Conservation (phyloP, 2,888 invertebrate species). For the Celastrina argiolus region DNA sequence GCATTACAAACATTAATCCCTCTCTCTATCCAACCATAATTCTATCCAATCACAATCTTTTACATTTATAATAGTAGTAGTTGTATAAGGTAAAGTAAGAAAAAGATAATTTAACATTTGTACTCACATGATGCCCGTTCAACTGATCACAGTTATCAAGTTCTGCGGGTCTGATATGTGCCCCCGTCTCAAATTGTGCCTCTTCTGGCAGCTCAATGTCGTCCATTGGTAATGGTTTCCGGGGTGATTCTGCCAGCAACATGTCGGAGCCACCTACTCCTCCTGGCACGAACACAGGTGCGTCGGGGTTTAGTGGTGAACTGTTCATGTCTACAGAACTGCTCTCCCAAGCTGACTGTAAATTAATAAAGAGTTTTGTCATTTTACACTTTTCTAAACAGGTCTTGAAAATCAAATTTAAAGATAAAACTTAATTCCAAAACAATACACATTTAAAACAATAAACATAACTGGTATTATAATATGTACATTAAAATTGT, state of each 20-base stretch:
- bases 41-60: too few species aligned
- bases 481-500: too few species aligned
- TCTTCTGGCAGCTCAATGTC: conserved; percentile 80
- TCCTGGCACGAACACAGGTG: conserved; percentile 89
- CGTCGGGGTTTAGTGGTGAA: conserved; percentile 89
- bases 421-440: neutral
- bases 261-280: conserved; percentile 68
- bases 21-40: too few species aligned
- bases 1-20: too few species aligned
- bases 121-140: conserved; percentile 76
- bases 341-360: conserved; percentile 71
- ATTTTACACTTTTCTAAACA: neutral
- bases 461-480: too few species aligned
- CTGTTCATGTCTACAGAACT: conserved; percentile 82
- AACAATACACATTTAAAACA: too few species aligned
- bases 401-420: too few species aligned
- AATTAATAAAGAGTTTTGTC: conserved; percentile 28
- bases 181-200: conserved; percentile 81
- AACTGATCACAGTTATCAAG: conserved; percentile 73
- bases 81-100: too few species aligned
- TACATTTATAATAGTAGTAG: too few species aligned
- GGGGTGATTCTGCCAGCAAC: conserved; percentile 84
- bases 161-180: conserved; percentile 81
- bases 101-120: conserved; percentile 14
- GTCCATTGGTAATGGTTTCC: conserved; percentile 81